phyloP scores from a whole-genome alignment of 2,888 invertebrate species.

The Dyspetes luteomarginatus region DNA sequence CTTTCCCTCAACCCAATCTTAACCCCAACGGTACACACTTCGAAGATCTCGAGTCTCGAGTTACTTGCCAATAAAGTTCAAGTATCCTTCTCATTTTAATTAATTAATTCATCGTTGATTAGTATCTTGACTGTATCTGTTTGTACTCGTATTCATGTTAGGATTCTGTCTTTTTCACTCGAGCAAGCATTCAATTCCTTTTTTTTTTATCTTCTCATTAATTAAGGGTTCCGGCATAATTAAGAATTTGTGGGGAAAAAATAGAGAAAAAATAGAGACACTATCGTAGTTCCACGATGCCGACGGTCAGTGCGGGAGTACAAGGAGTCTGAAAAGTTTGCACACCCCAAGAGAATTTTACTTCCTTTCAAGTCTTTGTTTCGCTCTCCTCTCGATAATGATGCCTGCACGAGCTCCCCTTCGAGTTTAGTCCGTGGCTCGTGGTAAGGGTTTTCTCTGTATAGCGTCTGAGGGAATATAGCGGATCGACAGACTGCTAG shows the following conservation, averaged over 20 bases:
- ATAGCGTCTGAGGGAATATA: conserved; percentile 6
- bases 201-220: conserved; percentile 21
- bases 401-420: background rate
- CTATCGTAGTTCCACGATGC: too few species aligned
- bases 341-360: conserved; percentile 18
- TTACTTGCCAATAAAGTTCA: background rate
- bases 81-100: background rate
- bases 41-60: background rate
- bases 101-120: conserved; percentile 9
- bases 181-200: background rate
- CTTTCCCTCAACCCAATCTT: background rate
- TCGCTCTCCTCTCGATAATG: conserved; percentile 17
- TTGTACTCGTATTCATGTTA: background rate
- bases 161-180: background rate
- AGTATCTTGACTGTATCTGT: background rate
- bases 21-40: background rate
- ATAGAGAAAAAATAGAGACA: too few species aligned
- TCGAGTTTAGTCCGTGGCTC: background rate
- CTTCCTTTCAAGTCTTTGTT: background rate
- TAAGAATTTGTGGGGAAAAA: background rate
- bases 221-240: conserved; percentile 6
- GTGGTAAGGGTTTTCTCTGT: background rate
- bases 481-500: background rate
- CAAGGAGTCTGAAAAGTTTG: conserved; percentile 45
- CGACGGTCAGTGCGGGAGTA: background rate